Evolutionary conservation across 2,797 vertebrate genomes (phyloP).

Genomic region (Lacerta viridis): DNA sequence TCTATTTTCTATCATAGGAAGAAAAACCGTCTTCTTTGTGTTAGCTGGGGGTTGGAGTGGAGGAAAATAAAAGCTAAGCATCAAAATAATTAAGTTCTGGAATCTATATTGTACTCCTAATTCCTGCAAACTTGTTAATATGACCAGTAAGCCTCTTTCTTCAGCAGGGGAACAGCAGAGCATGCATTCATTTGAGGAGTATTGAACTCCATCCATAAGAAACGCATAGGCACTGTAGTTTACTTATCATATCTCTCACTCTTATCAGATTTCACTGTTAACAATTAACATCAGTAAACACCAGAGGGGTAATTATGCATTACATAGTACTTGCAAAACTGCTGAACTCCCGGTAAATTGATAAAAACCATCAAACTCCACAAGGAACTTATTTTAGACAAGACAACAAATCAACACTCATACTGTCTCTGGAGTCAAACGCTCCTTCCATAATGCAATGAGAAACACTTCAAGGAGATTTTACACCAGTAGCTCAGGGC

Average conservation of each 20-base stretch:
- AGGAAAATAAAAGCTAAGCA: constrained; percentile 19
- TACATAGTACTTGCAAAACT: constrained; percentile 23
- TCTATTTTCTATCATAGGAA: neutral
- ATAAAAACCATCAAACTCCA: neutral
- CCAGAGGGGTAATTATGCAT: constrained; percentile 31
- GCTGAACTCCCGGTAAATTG: neutral
- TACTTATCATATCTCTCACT: neutral
- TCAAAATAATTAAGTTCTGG: neutral
- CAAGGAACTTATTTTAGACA: neutral
- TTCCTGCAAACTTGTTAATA: constrained; percentile 33
- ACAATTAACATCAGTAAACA: neutral
- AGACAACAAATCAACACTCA: neutral
- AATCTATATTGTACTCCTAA: neutral
- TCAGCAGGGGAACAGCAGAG: neutral
- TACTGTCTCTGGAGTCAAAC: neutral
- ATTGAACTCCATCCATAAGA: neutral
- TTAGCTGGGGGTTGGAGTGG: neutral
- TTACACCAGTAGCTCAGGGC: neutral
- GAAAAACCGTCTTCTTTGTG: neutral
- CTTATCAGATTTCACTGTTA: neutral
- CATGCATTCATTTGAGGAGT: neutral
- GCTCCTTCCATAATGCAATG: neutral
- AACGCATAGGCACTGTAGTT: neutral
- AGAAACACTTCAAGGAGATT: neutral
- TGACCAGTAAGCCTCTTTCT: constrained; percentile 2